Evolutionary conservation across 2,888 invertebrate species (phyloP).

Genomic region (Eilema caniola): DNA sequence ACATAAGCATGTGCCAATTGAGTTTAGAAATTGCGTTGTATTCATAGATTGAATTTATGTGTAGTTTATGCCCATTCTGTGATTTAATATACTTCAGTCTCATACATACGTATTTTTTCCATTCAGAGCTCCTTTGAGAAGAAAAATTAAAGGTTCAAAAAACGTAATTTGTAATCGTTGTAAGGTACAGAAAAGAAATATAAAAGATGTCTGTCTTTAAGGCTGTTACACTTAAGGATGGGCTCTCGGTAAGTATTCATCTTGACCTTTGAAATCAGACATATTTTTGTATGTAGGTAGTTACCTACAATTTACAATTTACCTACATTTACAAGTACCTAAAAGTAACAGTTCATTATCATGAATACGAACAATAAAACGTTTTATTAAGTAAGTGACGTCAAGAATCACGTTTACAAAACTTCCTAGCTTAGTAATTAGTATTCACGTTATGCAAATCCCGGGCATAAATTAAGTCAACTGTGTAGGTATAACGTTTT

Average conservation of each 20-base stretch:
- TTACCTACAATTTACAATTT: background rate
- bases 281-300: background rate
- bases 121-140: background rate
- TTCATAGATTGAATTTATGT: background rate
- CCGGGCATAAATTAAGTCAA: constrained; percentile 53
- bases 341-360: constrained; percentile 8
- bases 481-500: constrained; percentile 44
- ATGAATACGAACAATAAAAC: constrained; percentile 35
- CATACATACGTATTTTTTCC: background rate
- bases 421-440: constrained; percentile 18
- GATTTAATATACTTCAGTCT: background rate
- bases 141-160: background rate
- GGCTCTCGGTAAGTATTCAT: background rate
- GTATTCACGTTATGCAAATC: constrained; percentile 57
- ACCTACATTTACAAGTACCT: no score
- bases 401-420: constrained; percentile 34
- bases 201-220: background rate
- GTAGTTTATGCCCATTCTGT: background rate
- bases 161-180: background rate
- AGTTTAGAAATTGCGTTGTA: background rate
- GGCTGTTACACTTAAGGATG: background rate
- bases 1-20: background rate
- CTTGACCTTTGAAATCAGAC: background rate
- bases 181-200: background rate
- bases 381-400: constrained; percentile 49